These are phyloP conservation scores for Pyxicephalus adspersus DNA, from an alignment of 2,113 vertebrate species.

Conservation along the genomic window DNA sequence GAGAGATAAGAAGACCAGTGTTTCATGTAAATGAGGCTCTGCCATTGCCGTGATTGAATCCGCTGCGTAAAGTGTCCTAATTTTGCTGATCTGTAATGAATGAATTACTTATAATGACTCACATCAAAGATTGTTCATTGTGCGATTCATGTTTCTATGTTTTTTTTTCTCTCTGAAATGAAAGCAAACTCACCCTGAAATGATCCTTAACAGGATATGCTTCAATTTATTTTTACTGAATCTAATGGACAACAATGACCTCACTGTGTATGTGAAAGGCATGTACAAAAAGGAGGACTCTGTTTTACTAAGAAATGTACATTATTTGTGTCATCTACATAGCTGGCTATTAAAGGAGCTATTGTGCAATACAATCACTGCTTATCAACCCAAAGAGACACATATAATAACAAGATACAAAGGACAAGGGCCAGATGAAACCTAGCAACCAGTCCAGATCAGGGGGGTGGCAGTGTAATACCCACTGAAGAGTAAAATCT, in stretches of 20 bases:
- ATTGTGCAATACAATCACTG: too few species aligned
- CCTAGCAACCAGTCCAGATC: too few species aligned
- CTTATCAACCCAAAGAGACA: too few species aligned
- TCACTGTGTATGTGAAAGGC: not conserved
- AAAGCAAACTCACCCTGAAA: not conserved
- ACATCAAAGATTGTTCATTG: constrained; percentile 29
- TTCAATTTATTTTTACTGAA: not conserved
- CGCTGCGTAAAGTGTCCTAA: constrained; percentile 21
- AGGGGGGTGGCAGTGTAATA: too few species aligned
- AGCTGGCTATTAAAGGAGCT: too few species aligned
- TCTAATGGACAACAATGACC: not conserved
- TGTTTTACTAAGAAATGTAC: not conserved
- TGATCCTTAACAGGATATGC: not conserved
- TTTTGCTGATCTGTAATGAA: constrained; percentile 28
- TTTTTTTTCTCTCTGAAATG: not conserved
- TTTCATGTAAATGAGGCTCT: constrained; percentile 33
- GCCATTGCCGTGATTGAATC: constrained; percentile 16
- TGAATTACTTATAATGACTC: constrained; percentile 34
- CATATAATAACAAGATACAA: too few species aligned
- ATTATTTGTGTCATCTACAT: too few species aligned
- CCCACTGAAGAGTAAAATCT: too few species aligned
- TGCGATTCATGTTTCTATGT: not conserved
- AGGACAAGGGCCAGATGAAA: too few species aligned
- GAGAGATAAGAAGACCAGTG: constrained; percentile 27
- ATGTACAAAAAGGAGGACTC: not conserved